Base-by-base conservation (phyloP, 2,888 invertebrate species). In the Acanthopleura granulata region DNA sequence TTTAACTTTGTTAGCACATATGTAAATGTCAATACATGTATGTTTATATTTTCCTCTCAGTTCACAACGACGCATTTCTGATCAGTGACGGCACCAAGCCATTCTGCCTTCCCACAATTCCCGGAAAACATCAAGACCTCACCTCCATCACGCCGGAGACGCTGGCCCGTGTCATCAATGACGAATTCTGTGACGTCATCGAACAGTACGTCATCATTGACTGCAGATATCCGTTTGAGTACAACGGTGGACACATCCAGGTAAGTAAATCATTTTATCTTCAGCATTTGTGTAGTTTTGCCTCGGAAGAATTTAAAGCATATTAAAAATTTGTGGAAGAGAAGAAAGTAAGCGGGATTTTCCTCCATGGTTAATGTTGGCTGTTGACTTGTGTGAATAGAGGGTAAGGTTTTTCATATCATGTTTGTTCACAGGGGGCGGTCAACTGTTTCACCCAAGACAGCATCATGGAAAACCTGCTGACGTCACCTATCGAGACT, bases 161-260 rank as follows among this genome's bases (percentile, higher is more conserved):
- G n/a, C 25, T 85, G 72, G 75, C 81, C 25, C 91, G 91, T 0
- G 91, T 98, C 6, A 91, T 98, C 15, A 90, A 91, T 0, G 97
- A 97, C 0, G 92, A 94, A 0, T 97, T 92, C 86, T 83, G 88
- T 0, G 91, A 94, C 62, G 88, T 90, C 11, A 92, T 97, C 40
- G 92, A 92, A 27, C 93, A 94, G 14, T 97, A 92, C 87, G 93
- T 93, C 89, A 92, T 98, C 22, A 94, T 98, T 69, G 98, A 98
- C 91, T 98, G 98, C 89, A 93, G 98, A 81, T 98, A 97, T 90
- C 98, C 98, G 0, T 98, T 98, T 91, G 98, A 98, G 91, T 98
- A 91, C 89, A 94, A 94, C 0, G 98, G 96, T 3, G 98, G 98
- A 0, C 98, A 98, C 89, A 96, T 98, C 27, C 88, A 83, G 84